These are phyloP conservation scores for Archilochus colubris DNA, from an alignment of 2,113 vertebrate genomes.

Conservation along the genomic window DNA sequence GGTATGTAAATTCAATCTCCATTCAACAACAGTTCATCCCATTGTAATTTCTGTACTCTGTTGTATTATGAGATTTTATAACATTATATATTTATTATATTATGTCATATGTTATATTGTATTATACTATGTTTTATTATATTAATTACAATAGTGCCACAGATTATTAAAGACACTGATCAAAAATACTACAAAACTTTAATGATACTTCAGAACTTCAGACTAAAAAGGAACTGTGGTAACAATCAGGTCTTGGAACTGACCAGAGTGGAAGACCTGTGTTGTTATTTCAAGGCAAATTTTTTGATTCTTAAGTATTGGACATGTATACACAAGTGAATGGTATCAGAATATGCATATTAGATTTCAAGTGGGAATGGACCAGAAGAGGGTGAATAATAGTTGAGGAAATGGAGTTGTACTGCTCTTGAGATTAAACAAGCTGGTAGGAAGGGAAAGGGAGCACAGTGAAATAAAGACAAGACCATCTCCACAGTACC, in stretches of 20 bases:
- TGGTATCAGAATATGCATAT: not conserved
- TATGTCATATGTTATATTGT: too few relatives aligned
- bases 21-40: not conserved
- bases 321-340: not conserved
- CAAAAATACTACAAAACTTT: not conserved
- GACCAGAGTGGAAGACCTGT: not conserved
- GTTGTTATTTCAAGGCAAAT: not conserved
- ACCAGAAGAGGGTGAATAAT: not conserved
- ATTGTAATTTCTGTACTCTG: not conserved
- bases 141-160: not conserved
- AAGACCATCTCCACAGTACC: not conserved
- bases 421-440: not conserved
- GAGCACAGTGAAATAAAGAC: not conserved
- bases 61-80: not conserved
- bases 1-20: not conserved
- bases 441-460: not conserved
- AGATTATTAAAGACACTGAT: not conserved
- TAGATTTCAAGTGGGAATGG: not conserved
- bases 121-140: too few relatives aligned
- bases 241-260: not conserved
- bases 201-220: not conserved
- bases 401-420: not conserved
- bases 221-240: not conserved
- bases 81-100: too few relatives aligned
- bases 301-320: not conserved